Evolutionary conservation across 1,140 invertebrate genomes (phyloP), one percentile per base, ranked within the genome.

Genomic region (Heliothis virescens): DNA sequence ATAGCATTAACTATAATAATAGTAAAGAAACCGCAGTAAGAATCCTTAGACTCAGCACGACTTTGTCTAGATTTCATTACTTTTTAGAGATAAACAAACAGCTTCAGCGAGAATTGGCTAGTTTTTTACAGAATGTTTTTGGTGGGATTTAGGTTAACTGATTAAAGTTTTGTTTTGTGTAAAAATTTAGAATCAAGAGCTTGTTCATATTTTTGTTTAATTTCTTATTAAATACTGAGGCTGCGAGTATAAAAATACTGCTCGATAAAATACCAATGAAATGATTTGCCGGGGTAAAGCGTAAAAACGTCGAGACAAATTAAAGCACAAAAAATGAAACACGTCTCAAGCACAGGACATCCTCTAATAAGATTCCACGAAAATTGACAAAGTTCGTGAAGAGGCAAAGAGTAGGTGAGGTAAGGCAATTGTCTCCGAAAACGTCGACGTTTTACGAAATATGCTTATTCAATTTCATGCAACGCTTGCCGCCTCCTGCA

Each of bases 401-500:
- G 85, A 91, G 90, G 89, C 88, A 73, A 87, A 86, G 90, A 93
- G 91, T 93, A 93, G 93, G 92, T 94, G 93, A 94, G 92, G 92
- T 94, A 94, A 94, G 93, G 92, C 93, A 94, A 94, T 94, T 94
- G 92, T 94, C 92, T 94, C 92, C 89, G 85, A 94, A 94, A 94
- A 94, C 92, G 92, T 92, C 92, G 92, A 89, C 92, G 89, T 94
- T 94, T 94, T 94, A 92, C 93, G 92, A 94, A 94, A 94, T 94
- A 94, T 94, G 92, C 92, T 94, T 94, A 94, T 94, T 94, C 93
- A 94, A 94, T 94, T 94, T 94, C 93, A 94, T 94, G 93, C 93
- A 94, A 94, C 92, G 93, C 92, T 94, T 94, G 91, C 91, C 92
- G 90, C 92, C 93, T 94, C 92, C 92, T 93, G 91, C 93, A 94